Conservation (phyloP, 1,140 invertebrate species). For the Pemphigus obesinymphae region DNA sequence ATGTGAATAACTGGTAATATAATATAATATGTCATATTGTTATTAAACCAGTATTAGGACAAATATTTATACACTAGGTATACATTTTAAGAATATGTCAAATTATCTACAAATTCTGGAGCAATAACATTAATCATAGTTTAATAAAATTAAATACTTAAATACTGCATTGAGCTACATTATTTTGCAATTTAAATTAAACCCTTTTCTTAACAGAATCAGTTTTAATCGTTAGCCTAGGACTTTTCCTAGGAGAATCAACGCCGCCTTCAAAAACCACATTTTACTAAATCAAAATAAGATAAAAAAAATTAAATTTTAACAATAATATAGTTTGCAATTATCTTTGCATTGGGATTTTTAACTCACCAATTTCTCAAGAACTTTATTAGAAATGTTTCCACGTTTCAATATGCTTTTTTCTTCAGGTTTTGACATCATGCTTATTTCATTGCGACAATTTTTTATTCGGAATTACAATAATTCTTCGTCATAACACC, state of each 20-base stretch:
- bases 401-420: constrained; percentile 15
- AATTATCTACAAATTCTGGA: no score
- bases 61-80: no score
- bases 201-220: constrained; percentile 35
- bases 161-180: constrained; percentile 21
- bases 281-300: constrained; percentile 18
- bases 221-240: constrained; percentile 17
- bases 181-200: constrained; percentile 31
- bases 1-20: no score
- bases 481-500: constrained; percentile 21
- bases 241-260: constrained; percentile 22
- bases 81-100: no score
- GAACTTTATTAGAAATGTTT: constrained; percentile 29
- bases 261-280: background rate
- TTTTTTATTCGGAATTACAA: constrained; percentile 24
- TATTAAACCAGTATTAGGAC: no score
- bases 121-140: no score
- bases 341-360: background rate
- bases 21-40: no score
- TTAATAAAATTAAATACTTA: no score
- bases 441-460: no score
- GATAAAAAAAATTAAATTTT: background rate
- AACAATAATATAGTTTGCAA: background rate
- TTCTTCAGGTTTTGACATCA: constrained; percentile 20
- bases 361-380: constrained; percentile 35